These are phyloP conservation scores for Phymastichus coffea DNA, from an alignment of 1,140 invertebrate species.

Conservation along the genomic window DNA sequence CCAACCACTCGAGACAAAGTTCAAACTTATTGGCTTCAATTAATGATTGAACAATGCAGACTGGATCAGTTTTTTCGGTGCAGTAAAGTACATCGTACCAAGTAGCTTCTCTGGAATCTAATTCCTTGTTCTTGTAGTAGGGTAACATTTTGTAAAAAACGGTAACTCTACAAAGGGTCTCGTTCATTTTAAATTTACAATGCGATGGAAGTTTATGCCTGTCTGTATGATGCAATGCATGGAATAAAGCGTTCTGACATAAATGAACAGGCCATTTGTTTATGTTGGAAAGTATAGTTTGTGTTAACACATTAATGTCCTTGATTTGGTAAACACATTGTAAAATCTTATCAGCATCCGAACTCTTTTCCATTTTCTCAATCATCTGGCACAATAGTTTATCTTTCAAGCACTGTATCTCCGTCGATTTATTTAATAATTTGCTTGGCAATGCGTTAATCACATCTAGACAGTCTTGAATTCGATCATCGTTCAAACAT, in stretches of 20 bases:
- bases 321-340: constrained; percentile 46
- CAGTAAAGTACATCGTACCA: constrained; percentile 56
- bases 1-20: constrained; percentile 64
- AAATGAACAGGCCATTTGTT: constrained; percentile 43
- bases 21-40: constrained; percentile 58
- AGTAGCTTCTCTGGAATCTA: constrained; percentile 35
- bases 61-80: constrained; percentile 45
- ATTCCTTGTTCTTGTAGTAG: constrained; percentile 38
- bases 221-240: constrained; percentile 38
- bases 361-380: constrained; percentile 39
- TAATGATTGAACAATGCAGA: constrained; percentile 40
- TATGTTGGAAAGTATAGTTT: constrained; percentile 39
- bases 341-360: constrained; percentile 24
- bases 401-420: constrained; percentile 50
- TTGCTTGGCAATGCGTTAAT: constrained; percentile 39
- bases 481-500: constrained; percentile 32
- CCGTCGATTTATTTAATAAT: constrained; percentile 34
- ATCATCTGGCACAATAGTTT: constrained; percentile 56
- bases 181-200: constrained; percentile 45
- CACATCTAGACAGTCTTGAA: constrained; percentile 38
- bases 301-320: constrained; percentile 39
- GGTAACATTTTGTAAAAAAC: constrained; percentile 55
- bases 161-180: constrained; percentile 46
- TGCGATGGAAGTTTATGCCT: constrained; percentile 46
- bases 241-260: constrained; percentile 40